Percentiles rank a stretch among this genome's conserved stretches.
These are phyloP conservation scores for Guaruba guarouba DNA, from an alignment of 2,113 vertebrate genomes.

Conservation along the genomic window DNA sequence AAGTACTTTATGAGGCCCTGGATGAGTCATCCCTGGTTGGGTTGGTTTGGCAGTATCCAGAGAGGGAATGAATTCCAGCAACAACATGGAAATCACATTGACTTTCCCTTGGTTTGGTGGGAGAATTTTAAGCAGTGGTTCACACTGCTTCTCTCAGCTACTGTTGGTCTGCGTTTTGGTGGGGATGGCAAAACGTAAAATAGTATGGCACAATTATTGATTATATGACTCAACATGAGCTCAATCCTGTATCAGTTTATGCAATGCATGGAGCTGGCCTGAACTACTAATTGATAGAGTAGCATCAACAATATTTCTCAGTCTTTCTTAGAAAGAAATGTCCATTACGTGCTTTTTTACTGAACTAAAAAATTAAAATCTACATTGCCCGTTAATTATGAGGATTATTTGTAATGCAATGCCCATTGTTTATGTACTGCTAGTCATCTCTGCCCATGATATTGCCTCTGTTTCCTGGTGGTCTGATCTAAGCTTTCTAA, in stretches of 20 bases:
- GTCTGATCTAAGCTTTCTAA: not conserved
- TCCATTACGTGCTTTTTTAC: not conserved
- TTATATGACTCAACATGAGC: not conserved
- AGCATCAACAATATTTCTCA: not conserved
- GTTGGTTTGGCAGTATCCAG: conserved; percentile 38
- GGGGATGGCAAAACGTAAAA: not conserved
- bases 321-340: not conserved
- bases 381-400: not conserved
- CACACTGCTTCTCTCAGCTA: not conserved
- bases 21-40: conserved; percentile 25
- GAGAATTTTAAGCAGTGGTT: conserved; percentile 8
- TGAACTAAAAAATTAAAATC: not conserved
- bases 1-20: not conserved
- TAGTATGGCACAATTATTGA: not conserved
- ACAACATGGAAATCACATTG: conserved; percentile 34
- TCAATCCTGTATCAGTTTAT: not conserved
- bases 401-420: not conserved
- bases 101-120: not conserved
- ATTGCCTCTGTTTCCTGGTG: not conserved
- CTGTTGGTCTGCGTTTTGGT: not conserved
- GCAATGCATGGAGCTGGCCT: not conserved
- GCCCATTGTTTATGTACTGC: not conserved
- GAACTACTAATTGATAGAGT: not conserved
- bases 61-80: conserved; percentile 41
- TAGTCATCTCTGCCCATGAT: not conserved